A percentile compares a stretch with the other conserved stretches of the same genome.
These are phyloP conservation scores for Hassar affinis DNA, from an alignment of 2,113 vertebrate genomes.

Conservation along the genomic window DNA sequence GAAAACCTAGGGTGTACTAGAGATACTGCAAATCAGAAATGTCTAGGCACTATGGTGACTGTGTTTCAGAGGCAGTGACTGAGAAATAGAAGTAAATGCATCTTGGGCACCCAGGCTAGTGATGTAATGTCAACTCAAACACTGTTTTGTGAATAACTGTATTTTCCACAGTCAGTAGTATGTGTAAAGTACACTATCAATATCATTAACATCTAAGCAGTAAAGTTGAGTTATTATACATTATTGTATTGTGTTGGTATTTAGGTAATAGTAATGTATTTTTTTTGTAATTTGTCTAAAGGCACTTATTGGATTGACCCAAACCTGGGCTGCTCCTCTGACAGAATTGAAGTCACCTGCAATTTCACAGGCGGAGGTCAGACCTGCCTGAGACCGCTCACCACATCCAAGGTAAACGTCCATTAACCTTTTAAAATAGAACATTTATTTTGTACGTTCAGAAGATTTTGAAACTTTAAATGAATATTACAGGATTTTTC, in stretches of 20 bases:
- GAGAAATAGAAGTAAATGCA: not conserved
- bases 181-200: not conserved
- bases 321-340: conserved; percentile 89
- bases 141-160: not conserved
- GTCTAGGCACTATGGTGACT: not conserved
- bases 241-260: not conserved
- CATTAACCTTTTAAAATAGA: conserved; percentile 8
- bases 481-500: not conserved
- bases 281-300: conserved; percentile 52
- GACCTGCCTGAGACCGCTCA: conserved; percentile 89
- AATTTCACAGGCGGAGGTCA: conserved; percentile 93
- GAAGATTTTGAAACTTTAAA: not conserved
- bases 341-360: conserved; percentile 89
- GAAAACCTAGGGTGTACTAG: not conserved
- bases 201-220: not conserved
- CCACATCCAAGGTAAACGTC: conserved; percentile 82
- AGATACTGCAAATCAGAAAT: not conserved
- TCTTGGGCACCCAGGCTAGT: not conserved
- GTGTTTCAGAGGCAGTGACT: not conserved
- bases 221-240: not conserved
- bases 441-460: not conserved
- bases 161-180: not conserved
- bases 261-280: not conserved
- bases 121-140: not conserved
- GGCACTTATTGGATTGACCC: conserved; percentile 97